These are phyloP conservation scores for Stigmatopora argus DNA, from an alignment of 2,113 vertebrate genomes.

Conservation along the genomic window DNA sequence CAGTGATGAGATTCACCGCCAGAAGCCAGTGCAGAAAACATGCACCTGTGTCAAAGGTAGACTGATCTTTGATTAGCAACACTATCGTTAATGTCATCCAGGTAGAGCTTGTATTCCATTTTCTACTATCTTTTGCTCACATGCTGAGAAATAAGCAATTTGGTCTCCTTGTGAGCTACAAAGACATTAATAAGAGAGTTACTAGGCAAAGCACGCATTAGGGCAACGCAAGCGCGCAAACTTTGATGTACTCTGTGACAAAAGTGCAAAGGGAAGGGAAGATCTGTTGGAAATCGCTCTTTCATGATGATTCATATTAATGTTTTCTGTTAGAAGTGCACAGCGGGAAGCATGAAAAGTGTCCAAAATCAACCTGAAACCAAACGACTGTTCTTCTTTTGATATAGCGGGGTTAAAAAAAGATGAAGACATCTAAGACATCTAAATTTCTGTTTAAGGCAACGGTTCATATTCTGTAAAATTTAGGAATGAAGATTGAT, in stretches of 20 bases:
- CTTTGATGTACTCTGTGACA: constrained; percentile 5
- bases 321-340: background rate
- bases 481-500: background rate
- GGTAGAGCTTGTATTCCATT: constrained; percentile 36
- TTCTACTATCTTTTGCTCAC: constrained; percentile 35
- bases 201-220: background rate
- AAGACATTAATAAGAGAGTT: constrained; percentile 29
- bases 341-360: background rate
- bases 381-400: background rate
- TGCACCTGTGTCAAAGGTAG: constrained; percentile 53
- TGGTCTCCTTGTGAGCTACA: constrained; percentile 35
- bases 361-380: background rate
- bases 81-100: constrained; percentile 65
- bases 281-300: background rate
- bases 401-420: background rate
- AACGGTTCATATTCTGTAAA: background rate
- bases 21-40: constrained; percentile 26
- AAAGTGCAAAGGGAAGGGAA: background rate
- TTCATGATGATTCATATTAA: background rate
- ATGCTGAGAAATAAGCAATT: constrained; percentile 47
- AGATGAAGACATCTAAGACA: background rate
- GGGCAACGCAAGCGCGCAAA: background rate
- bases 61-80: constrained; percentile 68
- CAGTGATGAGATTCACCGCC: constrained; percentile 31
- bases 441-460: background rate